A percentile compares a stretch with the other conserved stretches of the same genome.
These are phyloP conservation scores for Lasioglossum calceatum DNA, from an alignment of 2,888 invertebrate genomes.

Conservation along the genomic window DNA sequence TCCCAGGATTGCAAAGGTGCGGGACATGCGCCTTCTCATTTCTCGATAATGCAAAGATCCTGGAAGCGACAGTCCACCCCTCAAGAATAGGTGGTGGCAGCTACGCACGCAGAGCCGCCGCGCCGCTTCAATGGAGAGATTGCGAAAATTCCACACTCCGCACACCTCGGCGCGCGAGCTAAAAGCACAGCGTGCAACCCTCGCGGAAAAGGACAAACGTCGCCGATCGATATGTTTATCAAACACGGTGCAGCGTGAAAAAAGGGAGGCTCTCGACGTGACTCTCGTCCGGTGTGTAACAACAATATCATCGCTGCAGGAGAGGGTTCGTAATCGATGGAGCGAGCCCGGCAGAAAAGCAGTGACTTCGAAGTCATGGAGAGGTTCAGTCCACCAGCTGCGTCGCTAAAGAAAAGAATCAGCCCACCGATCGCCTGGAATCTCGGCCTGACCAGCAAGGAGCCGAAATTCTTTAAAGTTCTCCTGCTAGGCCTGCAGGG, in stretches of 20 bases:
- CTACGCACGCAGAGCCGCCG: background rate
- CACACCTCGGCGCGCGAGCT: background rate
- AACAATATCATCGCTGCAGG: conserved; percentile 53
- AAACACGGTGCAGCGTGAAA: conserved; percentile 7
- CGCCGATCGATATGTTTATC: conserved; percentile 58
- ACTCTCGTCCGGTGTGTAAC: conserved; percentile 49
- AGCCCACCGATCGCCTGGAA: conserved; percentile 68
- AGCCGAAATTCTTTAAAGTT: conserved; percentile 88
- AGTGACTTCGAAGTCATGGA: conserved; percentile 68
- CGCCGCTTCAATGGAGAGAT: background rate
- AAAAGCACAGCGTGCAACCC: background rate
- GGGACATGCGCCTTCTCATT: no score
- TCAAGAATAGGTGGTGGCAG: background rate
- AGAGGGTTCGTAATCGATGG: conserved; percentile 69
- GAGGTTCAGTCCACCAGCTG: conserved; percentile 58
- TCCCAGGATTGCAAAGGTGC: no score
- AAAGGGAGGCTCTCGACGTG: conserved; percentile 25
- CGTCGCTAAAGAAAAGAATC: conserved; percentile 63
- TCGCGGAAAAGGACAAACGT: conserved; percentile 10
- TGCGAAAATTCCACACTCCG: background rate
- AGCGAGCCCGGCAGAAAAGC: conserved; percentile 35
- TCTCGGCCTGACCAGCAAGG: conserved; percentile 60
- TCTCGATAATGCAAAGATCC: no score
- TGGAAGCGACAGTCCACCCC: no score
- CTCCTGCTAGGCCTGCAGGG: conserved; percentile 93